A percentile compares a stretch with the other conserved stretches of the same genome.
These are phyloP conservation scores for Anoplius nigerrimus DNA, from an alignment of 2,888 invertebrate species.

Conservation along the genomic window DNA sequence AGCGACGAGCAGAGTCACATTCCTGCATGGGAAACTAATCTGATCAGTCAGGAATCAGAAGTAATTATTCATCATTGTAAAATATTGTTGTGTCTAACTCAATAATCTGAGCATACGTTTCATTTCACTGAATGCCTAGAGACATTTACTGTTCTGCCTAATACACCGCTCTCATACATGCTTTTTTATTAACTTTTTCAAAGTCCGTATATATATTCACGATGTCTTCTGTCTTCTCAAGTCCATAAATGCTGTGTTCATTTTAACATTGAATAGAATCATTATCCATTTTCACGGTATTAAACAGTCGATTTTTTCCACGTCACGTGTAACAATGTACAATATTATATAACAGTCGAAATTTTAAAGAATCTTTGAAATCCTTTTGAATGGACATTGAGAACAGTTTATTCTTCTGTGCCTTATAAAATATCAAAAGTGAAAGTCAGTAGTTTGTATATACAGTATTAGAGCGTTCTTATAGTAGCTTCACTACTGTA, in stretches of 20 bases:
- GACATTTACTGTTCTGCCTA: conserved; percentile 65
- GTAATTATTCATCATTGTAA: conserved; percentile 26
- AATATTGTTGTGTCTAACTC: conserved; percentile 32
- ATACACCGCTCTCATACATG: conserved; percentile 70
- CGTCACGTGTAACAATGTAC: too few species aligned
- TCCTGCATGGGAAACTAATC: conserved; percentile 6
- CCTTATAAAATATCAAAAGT: neutral
- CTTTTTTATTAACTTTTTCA: conserved; percentile 50
- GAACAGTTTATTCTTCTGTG: neutral
- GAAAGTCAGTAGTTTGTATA: neutral
- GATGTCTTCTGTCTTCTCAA: conserved; percentile 9
- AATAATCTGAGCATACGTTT: conserved; percentile 31
- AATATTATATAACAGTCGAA: too few species aligned
- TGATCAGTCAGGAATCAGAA: conserved; percentile 6
- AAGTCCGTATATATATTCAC: conserved; percentile 27
- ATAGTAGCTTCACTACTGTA: conserved; percentile 13
- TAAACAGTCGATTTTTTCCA: neutral
- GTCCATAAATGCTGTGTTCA: neutral
- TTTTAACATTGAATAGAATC: neutral
- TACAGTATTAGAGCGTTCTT: conserved; percentile 7
- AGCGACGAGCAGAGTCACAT: neutral
- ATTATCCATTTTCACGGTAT: neutral
- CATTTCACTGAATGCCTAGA: conserved; percentile 39
- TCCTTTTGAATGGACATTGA: conserved; percentile 11
- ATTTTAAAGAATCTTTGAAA: too few species aligned